These are phyloP conservation scores for Halocynthia roretzi DNA, from an alignment of 23 tunicate genomes.

Conservation along the genomic window DNA sequence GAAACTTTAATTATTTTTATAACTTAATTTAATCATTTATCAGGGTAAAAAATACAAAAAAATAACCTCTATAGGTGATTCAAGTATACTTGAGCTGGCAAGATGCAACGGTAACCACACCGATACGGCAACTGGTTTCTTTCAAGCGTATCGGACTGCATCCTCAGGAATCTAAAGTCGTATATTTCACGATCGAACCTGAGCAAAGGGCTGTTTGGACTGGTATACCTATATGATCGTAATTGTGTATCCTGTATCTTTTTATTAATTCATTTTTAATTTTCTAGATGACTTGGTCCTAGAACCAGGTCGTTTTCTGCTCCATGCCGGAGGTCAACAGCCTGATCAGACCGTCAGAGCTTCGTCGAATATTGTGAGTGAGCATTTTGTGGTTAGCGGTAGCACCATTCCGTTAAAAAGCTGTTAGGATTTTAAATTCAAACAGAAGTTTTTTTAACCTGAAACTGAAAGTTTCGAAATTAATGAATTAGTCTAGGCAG, in stretches of 20 bases:
- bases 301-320: constrained; percentile 37
- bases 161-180: constrained; percentile 1
- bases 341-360: constrained; percentile 31
- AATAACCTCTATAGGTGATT: constrained; percentile 26
- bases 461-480: background rate
- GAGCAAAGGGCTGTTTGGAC: constrained; percentile 50
- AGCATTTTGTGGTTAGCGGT: constrained; percentile 10
- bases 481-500: background rate
- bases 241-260: background rate
- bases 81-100: constrained; percentile 40
- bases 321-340: constrained; percentile 69
- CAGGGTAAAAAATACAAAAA: background rate
- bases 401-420: constrained; percentile 13
- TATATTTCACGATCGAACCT: constrained; percentile 23
- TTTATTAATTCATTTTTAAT: background rate
- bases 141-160: constrained; percentile 40
- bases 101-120: constrained; percentile 4
- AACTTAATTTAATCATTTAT: background rate
- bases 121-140: constrained; percentile 51
- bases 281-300: constrained; percentile 36
- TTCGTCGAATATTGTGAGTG: constrained; percentile 21
- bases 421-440: background rate
- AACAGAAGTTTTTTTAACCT: background rate
- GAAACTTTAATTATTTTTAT: background rate
- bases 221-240: constrained; percentile 3